Conservation (phyloP, 2,888 invertebrate species). For the Bruchidius siliquastri region DNA sequence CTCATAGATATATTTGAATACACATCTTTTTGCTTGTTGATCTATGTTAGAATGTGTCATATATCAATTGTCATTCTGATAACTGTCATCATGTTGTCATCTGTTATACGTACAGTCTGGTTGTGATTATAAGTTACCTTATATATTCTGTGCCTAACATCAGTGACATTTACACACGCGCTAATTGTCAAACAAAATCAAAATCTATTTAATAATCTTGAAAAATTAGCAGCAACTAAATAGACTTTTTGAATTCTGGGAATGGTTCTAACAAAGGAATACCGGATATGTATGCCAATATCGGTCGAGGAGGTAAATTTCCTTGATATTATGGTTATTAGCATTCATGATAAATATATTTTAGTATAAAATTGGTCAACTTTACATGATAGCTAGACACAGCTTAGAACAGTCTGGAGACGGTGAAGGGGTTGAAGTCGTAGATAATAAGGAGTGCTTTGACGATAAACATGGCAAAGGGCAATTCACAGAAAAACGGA, state of each 20-base stretch:
- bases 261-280: conserved; percentile 87
- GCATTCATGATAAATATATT: conserved; percentile 30
- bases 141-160: no score
- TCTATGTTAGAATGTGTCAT: no score
- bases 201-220: no score
- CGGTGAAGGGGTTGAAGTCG: conserved; percentile 88
- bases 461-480: conserved; percentile 78
- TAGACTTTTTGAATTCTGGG: background rate
- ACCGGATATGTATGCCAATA: conserved; percentile 88
- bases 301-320: conserved; percentile 81
- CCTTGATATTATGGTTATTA: conserved; percentile 4
- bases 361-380: conserved; percentile 85
- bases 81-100: no score
- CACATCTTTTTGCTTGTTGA: no score
- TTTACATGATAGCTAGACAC: conserved; percentile 93
- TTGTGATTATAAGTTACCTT: no score
- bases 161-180: no score
- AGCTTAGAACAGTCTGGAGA: conserved; percentile 86
- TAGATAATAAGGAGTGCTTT: conserved; percentile 75
- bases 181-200: no score
- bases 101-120: no score
- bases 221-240: no score
- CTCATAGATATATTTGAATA: no score
- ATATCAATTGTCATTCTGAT: no score
- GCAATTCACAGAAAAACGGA: conserved; percentile 85